Conservation (phyloP, 2,888 invertebrate species). For the Drosophila affinis region DNA sequence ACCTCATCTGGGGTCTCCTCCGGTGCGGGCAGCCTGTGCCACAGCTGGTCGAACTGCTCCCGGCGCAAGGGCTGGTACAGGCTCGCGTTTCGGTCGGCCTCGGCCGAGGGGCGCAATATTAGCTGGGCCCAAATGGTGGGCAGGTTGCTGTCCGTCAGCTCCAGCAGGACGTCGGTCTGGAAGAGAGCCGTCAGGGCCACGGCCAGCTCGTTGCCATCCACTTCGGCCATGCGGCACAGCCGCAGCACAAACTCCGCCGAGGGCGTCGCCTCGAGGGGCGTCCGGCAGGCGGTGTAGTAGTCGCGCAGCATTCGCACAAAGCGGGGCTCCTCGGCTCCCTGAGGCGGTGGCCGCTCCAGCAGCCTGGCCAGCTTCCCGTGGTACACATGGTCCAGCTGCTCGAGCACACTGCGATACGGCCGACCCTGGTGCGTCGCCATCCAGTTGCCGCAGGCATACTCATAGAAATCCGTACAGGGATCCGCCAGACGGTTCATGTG, state of each 20-base stretch:
- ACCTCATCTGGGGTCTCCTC: not conserved
- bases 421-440: slow-evolving; percentile 5
- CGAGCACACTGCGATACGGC: slow-evolving; percentile 39
- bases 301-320: slow-evolving; percentile 38
- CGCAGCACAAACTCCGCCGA: slow-evolving; percentile 27
- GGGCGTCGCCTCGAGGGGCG: slow-evolving; percentile 3
- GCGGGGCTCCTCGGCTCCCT: slow-evolving; percentile 7
- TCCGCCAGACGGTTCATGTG: slow-evolving; percentile 17
- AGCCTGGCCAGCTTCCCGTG: slow-evolving; percentile 22
- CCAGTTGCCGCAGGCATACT: slow-evolving; percentile 59
- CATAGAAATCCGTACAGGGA: slow-evolving; percentile 56
- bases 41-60: slow-evolving; percentile 15
- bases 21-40: not conserved
- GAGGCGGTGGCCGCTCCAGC: slow-evolving; percentile 20
- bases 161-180: not conserved
- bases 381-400: slow-evolving; percentile 47
- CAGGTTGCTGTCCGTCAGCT: not conserved
- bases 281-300: slow-evolving; percentile 48
- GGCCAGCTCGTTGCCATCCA: not conserved
- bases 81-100: not conserved
- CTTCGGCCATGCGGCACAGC: not conserved
- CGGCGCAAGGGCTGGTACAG: slow-evolving; percentile 1
- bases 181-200: slow-evolving; percentile 31
- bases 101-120: not conserved
- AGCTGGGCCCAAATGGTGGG: not conserved